phyloP scores from a whole-genome alignment of 1,140 invertebrate genomes.

The Scaptodrosophila lebanonensis region DNA sequence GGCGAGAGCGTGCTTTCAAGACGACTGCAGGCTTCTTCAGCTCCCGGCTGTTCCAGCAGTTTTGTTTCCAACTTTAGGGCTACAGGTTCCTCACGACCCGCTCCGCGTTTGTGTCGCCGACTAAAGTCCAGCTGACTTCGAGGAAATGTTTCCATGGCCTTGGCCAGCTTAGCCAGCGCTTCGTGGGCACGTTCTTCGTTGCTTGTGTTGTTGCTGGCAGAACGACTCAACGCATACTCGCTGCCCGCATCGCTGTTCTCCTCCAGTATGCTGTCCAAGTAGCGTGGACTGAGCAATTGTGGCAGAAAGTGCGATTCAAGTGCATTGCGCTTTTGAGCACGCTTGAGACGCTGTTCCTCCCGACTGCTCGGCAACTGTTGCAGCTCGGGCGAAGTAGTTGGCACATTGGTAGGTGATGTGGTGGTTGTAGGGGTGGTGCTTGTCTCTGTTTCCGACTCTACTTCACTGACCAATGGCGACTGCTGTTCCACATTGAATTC shows the following conservation, averaged over 20 bases:
- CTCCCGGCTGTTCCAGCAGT: slow-evolving; percentile 50
- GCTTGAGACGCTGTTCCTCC: slow-evolving; percentile 62
- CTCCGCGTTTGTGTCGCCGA: slow-evolving; percentile 31
- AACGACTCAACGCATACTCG: slow-evolving; percentile 13
- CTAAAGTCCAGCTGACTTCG: slow-evolving; percentile 66
- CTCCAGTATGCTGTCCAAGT: slow-evolving; percentile 81
- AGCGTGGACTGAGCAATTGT: slow-evolving; percentile 79
- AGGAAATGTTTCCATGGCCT: slow-evolving; percentile 57
- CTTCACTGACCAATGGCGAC: slow-evolving; percentile 60
- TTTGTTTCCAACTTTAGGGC: slow-evolving; percentile 62
- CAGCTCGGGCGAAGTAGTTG: slow-evolving; percentile 25
- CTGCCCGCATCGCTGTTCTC: slow-evolving; percentile 79
- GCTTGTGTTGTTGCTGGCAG: slow-evolving; percentile 15
- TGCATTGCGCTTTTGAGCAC: slow-evolving; percentile 78
- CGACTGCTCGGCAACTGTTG: slow-evolving; percentile 51
- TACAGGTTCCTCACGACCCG: slow-evolving; percentile 55
- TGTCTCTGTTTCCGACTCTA: slow-evolving; percentile 58
- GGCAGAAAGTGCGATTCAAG: slow-evolving; percentile 80
- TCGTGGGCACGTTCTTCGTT: slow-evolving; percentile 8
- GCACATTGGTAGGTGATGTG: slow-evolving; percentile 2
- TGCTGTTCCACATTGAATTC: slow-evolving; percentile 44
- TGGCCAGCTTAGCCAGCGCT: slow-evolving; percentile 11
- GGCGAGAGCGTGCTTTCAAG: slow-evolving; percentile 54
- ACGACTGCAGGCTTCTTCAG: slow-evolving; percentile 57
- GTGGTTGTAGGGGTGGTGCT: background rate